Evolutionary conservation across 2,797 vertebrate species (phyloP).

Genomic region (Anniella stebbinsi): DNA sequence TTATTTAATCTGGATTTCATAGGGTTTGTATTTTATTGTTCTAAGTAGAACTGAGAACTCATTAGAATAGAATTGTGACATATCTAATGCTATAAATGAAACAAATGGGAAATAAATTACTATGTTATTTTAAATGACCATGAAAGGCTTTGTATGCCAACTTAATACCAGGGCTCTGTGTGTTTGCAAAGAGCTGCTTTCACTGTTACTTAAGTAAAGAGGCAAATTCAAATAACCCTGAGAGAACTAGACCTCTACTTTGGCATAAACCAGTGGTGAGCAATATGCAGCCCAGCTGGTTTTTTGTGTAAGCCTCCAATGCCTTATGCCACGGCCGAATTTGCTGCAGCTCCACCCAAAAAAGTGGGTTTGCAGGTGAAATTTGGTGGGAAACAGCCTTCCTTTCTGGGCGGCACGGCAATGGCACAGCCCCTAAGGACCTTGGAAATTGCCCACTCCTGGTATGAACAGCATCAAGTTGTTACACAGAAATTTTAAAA

Average conservation of each 20-base stretch:
- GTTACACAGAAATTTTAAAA: background rate
- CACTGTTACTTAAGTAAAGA: background rate
- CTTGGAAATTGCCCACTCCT: too few relatives aligned
- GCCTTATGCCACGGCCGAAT: too few relatives aligned
- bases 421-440: too few relatives aligned
- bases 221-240: background rate
- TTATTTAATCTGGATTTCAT: background rate
- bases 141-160: background rate
- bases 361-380: too few relatives aligned
- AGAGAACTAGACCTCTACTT: background rate
- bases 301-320: too few relatives aligned
- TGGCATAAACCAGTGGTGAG: background rate
- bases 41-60: background rate
- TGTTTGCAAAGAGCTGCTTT: background rate
- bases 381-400: too few relatives aligned
- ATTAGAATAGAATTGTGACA: background rate
- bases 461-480: too few relatives aligned
- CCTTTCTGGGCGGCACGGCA: too few relatives aligned
- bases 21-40: background rate
- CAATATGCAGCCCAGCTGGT: too few relatives aligned
- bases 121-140: background rate
- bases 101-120: background rate
- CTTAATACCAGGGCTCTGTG: background rate
- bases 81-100: background rate
- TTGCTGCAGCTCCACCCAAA: too few relatives aligned